phyloP scores from a whole-genome alignment of 2,113 vertebrate species.

The Numida meleagris region DNA sequence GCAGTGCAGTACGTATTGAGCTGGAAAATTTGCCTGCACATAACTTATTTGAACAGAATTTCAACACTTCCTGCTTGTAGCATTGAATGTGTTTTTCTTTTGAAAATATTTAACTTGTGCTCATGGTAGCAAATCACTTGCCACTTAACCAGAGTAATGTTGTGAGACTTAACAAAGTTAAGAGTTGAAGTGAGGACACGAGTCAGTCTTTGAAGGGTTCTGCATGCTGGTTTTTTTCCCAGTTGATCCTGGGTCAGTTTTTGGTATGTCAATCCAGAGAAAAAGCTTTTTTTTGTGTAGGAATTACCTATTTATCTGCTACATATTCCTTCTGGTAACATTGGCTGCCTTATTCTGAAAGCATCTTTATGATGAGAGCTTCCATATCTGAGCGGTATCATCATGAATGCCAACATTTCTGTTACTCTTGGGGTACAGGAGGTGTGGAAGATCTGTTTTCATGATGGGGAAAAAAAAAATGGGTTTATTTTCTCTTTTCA shows the following conservation, averaged over 20 bases:
- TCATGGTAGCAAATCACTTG: background rate
- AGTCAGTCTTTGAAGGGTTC: conserved; percentile 41
- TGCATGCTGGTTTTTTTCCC: conserved; percentile 20
- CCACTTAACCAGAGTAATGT: background rate
- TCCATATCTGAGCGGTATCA: background rate
- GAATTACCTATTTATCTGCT: conserved; percentile 35
- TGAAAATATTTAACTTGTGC: conserved; percentile 32
- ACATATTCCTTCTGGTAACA: background rate
- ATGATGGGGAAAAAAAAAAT: background rate
- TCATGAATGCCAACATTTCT: background rate
- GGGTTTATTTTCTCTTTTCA: background rate
- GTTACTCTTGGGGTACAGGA: background rate
- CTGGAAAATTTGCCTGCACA: background rate
- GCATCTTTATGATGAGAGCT: background rate
- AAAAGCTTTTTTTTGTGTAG: background rate
- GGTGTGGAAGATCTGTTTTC: background rate
- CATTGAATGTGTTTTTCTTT: background rate
- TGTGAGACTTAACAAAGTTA: background rate
- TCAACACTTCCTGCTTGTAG: background rate
- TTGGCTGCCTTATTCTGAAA: background rate
- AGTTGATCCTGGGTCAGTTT: background rate
- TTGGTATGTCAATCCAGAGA: conserved; percentile 34
- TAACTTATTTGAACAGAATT: background rate
- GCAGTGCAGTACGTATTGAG: background rate
- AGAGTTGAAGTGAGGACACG: conserved; percentile 22